phyloP scores from a whole-genome alignment of 1,140 invertebrate genomes.

The Bombus sylvicola region DNA sequence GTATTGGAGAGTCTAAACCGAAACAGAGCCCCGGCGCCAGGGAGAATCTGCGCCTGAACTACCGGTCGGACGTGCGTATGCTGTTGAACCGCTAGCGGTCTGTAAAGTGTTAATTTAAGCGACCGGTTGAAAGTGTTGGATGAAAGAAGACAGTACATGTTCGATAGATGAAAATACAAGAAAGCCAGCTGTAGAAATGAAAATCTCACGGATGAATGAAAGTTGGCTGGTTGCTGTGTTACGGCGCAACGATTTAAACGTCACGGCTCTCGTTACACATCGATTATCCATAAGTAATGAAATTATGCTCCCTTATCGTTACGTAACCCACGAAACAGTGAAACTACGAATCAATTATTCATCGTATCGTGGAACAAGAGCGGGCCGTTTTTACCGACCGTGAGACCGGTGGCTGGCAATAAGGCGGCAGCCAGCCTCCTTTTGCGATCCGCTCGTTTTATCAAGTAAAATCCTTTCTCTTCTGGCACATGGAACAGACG shows the following conservation, averaged over 20 bases:
- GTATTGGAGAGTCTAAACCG: no score
- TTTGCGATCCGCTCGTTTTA: conserved; percentile 10
- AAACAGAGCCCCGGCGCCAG: no score
- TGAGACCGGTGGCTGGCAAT: conserved; percentile 22
- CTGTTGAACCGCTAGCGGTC: no score
- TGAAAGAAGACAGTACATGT: neutral
- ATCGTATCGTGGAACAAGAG: conserved; percentile 16
- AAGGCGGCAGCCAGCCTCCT: conserved; percentile 18
- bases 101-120: neutral
- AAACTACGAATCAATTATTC: conserved; percentile 51
- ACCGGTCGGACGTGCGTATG: no score
- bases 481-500: neutral
- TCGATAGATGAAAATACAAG: neutral
- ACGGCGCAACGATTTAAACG: neutral
- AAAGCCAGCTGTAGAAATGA: neutral
- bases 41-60: no score
- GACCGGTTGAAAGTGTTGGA: neutral
- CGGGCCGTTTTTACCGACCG: conserved; percentile 12
- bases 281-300: conserved; percentile 47
- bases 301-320: conserved; percentile 28
- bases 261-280: neutral
- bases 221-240: neutral
- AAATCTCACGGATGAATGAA: conserved; percentile 8
- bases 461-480: conserved; percentile 42
- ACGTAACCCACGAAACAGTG: conserved; percentile 24